Percentiles rank a stretch among this genome's conserved stretches.
phyloP scores from a whole-genome alignment of 2,113 vertebrate genomes.

The Turdus rufiventris region DNA sequence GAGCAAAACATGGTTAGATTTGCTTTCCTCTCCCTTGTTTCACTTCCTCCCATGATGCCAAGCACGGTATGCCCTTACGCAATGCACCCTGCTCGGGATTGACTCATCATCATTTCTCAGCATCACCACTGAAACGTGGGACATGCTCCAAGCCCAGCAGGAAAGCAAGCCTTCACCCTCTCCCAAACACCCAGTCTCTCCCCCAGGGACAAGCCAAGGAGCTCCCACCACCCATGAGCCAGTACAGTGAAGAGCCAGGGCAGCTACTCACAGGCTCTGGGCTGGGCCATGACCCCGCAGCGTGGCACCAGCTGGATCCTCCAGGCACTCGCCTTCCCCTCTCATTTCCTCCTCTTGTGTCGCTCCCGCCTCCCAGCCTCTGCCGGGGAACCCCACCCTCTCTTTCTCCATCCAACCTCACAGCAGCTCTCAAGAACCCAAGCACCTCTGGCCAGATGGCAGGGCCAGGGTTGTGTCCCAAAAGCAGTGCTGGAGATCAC shows the following conservation, averaged over 20 bases:
- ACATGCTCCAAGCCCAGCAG: not conserved
- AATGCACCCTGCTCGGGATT: not conserved
- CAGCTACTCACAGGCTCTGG: conserved; percentile 17
- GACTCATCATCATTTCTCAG: not conserved
- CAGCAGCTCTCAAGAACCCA: not conserved
- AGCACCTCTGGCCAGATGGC: not conserved
- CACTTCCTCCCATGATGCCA: not conserved
- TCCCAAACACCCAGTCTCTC: not conserved
- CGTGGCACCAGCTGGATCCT: not conserved
- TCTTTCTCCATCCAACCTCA: not conserved
- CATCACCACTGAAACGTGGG: not conserved
- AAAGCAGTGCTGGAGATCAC: not conserved
- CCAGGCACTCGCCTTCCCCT: not conserved
- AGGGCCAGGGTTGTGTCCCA: not conserved
- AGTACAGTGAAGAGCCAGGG: not conserved
- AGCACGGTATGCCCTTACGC: not conserved
- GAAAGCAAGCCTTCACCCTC: not conserved
- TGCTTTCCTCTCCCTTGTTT: not conserved
- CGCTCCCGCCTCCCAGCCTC: fast-evolving
- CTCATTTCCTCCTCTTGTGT: not conserved
- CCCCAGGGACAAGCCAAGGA: not conserved
- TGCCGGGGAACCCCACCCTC: not conserved
- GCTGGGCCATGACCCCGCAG: not conserved
- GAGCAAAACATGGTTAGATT: not conserved
- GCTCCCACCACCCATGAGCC: not conserved